These are phyloP conservation scores for Drosophila mercatorum DNA, from an alignment of 2,888 invertebrate genomes.

Conservation along the genomic window DNA sequence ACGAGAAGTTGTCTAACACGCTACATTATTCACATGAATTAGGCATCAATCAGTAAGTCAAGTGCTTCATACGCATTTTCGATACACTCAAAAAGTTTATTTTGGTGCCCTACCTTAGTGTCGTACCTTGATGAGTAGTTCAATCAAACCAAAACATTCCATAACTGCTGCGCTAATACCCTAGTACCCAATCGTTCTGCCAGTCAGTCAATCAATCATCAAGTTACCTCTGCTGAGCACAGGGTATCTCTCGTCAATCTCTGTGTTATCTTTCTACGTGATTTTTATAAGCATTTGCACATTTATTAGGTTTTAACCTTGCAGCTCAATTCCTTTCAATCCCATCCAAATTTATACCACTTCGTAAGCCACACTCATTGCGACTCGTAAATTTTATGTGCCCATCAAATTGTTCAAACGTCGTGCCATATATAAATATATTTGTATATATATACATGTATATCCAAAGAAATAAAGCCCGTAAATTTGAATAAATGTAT, in stretches of 20 bases:
- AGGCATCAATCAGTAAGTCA: background rate
- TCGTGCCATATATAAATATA: conserved; percentile 25
- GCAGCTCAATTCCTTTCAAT: conserved; percentile 45
- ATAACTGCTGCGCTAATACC: too few relatives aligned
- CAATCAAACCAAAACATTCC: too few relatives aligned
- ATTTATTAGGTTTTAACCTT: conserved; percentile 33
- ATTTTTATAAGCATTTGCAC: conserved; percentile 12
- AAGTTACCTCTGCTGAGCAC: background rate
- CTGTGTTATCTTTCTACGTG: conserved; percentile 3
- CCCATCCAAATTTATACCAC: conserved; percentile 16
- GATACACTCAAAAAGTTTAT: too few relatives aligned
- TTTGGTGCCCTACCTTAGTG: too few relatives aligned
- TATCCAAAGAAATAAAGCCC: conserved; percentile 18
- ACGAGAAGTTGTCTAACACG: background rate
- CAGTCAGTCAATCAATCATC: background rate
- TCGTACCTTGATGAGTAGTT: too few relatives aligned
- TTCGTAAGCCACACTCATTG: conserved; percentile 39
- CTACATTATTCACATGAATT: background rate
- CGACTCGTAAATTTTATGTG: conserved; percentile 47
- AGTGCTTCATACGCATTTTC: background rate
- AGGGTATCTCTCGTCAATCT: conserved; percentile 5
- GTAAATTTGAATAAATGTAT: conserved; percentile 53
- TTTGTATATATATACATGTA: background rate
- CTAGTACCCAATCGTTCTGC: background rate
- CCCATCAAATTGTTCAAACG: conserved; percentile 36